Evolutionary conservation across 1,140 invertebrate genomes (phyloP).

Genomic region (Papilio polyxenes): DNA sequence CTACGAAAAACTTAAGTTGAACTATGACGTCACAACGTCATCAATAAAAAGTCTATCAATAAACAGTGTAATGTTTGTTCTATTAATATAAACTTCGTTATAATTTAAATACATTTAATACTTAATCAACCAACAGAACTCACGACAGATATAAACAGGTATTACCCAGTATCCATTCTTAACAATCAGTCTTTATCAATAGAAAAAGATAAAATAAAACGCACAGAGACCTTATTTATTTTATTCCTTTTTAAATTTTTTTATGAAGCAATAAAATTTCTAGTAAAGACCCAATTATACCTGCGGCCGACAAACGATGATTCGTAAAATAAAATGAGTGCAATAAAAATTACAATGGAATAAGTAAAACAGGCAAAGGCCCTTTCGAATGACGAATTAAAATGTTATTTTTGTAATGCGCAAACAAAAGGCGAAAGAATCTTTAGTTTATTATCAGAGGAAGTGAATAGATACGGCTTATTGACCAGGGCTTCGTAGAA

Average conservation of each 20-base stretch:
- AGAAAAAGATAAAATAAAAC: not conserved
- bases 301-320: conserved; percentile 52
- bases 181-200: conserved; percentile 3
- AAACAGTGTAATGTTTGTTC: no score
- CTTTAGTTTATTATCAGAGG: conserved; percentile 73
- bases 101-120: not conserved
- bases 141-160: not conserved
- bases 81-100: no score
- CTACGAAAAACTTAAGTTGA: not conserved
- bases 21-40: conserved; percentile 5
- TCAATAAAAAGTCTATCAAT: not conserved
- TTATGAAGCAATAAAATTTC: conserved; percentile 35
- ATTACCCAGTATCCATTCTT: not conserved
- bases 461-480: conserved; percentile 73
- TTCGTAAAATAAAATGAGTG: conserved; percentile 53
- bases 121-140: not conserved
- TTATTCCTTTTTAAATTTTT: conserved; percentile 31
- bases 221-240: conserved; percentile 19
- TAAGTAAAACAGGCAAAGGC: conserved; percentile 44
- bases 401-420: conserved; percentile 66
- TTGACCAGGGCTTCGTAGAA: conserved; percentile 62
- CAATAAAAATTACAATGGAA: conserved; percentile 69
- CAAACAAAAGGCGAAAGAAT: conserved; percentile 69
- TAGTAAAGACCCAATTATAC: conserved; percentile 27
- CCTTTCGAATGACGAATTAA: conserved; percentile 67